Conservation (phyloP, 2,113 vertebrate species). For the Aegithalos caudatus region DNA sequence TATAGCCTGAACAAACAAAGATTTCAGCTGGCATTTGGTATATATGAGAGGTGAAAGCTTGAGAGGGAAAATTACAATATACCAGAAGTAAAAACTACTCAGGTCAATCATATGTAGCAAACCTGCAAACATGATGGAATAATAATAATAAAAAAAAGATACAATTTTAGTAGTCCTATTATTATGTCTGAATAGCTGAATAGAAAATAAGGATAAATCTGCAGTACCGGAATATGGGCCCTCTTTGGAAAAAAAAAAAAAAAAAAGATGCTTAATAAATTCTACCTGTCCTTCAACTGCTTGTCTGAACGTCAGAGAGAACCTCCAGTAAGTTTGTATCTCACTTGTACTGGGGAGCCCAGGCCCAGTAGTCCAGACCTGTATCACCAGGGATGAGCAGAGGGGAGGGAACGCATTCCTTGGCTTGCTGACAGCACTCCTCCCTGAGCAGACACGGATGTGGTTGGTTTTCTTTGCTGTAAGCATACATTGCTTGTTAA, state of each 20-base stretch:
- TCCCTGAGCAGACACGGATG: neutral
- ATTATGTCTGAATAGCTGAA: neutral
- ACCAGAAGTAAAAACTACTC: neutral
- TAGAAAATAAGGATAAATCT: neutral
- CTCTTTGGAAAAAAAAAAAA: neutral
- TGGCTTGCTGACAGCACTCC: neutral
- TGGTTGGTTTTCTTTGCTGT: neutral
- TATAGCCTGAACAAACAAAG: neutral
- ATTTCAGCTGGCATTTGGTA: neutral
- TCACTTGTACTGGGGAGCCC: neutral
- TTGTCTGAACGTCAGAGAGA: neutral
- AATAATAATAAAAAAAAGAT: neutral
- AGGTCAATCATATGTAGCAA: neutral
- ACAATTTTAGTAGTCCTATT: neutral
- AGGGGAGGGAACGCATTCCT: neutral
- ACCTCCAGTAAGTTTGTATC: neutral
- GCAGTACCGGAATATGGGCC: neutral
- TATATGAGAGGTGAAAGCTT: neutral
- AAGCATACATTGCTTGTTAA: neutral
- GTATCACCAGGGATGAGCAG: neutral
- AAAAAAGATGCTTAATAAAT: neutral
- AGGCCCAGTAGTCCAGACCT: neutral
- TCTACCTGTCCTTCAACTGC: neutral
- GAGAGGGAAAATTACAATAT: neutral
- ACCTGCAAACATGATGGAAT: neutral